Conservation (phyloP, 2,797 vertebrate species). For the Hyperoplus immaculatus region DNA sequence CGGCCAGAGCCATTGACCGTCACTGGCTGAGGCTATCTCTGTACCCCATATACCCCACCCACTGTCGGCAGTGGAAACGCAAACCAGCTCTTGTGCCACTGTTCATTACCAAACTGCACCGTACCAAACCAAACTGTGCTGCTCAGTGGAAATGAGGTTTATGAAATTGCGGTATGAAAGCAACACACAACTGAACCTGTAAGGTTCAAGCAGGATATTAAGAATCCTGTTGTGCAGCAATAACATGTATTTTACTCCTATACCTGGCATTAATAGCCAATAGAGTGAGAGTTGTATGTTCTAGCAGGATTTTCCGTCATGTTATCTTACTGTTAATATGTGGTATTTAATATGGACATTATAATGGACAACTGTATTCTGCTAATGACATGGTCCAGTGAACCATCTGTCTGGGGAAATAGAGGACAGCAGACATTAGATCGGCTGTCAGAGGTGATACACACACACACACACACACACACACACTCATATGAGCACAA, state of each 20-base stretch:
- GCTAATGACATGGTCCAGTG: slow-evolving; percentile 78
- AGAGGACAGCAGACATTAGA: slow-evolving; percentile 72
- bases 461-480: slow-evolving; percentile 17
- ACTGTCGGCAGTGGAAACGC: too few species aligned
- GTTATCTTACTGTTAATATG: slow-evolving; percentile 56
- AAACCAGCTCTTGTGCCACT: too few species aligned
- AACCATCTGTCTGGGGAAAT: slow-evolving; percentile 78
- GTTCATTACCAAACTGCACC: too few species aligned
- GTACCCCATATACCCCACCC: too few species aligned
- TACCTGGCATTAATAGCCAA: slow-evolving; percentile 16
- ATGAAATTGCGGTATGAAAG: slow-evolving; percentile 21
- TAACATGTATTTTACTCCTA: slow-evolving; percentile 35
- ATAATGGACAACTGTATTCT: slow-evolving; percentile 71
- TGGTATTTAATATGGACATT: slow-evolving; percentile 72
- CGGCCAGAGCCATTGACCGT: too few species aligned
- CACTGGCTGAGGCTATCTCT: too few species aligned
- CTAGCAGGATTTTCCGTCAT: slow-evolving; percentile 50
- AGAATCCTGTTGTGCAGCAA: slow-evolving; percentile 42
- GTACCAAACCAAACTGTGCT: too few species aligned
- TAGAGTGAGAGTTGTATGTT: slow-evolving; percentile 28
- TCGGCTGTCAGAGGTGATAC: slow-evolving; percentile 64
- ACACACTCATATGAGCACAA: slow-evolving; percentile 50
- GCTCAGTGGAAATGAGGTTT: too few species aligned
- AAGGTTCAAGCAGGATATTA: slow-evolving; percentile 8
- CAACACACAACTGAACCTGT: slow-evolving; percentile 20